Evolutionary conservation across 2,888 invertebrate genomes (phyloP).

Genomic region (Sarcophaga caerulescens): DNA sequence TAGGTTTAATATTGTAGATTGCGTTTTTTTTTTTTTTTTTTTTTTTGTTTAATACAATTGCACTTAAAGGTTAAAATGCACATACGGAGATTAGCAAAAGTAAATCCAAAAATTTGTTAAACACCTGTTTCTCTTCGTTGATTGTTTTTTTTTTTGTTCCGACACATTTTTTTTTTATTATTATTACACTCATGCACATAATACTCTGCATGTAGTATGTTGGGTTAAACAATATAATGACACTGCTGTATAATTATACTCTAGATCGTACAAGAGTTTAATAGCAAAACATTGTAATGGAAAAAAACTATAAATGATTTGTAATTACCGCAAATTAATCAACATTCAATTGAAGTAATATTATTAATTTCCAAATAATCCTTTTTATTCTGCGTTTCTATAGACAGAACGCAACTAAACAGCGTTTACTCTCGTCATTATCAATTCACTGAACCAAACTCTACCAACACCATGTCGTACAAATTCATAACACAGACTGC

Average conservation of each 20-base stretch:
- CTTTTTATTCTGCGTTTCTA: too few relatives aligned
- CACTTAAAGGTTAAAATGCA: conserved; percentile 46
- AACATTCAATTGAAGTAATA: conserved; percentile 48
- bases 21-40: background rate
- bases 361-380: conserved; percentile 36
- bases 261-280: background rate
- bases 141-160: background rate
- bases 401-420: too few relatives aligned
- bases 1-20: background rate
- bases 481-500: conserved; percentile 63
- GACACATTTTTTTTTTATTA: conserved; percentile 2
- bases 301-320: conserved; percentile 33
- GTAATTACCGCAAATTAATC: conserved; percentile 58
- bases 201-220: too few relatives aligned
- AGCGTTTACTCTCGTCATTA: conserved; percentile 42
- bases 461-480: conserved; percentile 42
- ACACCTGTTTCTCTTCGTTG: conserved; percentile 47
- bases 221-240: background rate
- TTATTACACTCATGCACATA: conserved; percentile 10
- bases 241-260: conserved; percentile 19
- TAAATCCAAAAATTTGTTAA: conserved; percentile 8
- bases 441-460: conserved; percentile 31
- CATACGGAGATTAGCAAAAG: background rate
- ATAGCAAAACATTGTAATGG: background rate
- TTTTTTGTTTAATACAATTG: conserved; percentile 14